Evolutionary conservation across 2,113 vertebrate genomes (phyloP).

Genomic region (Psilopogon haemacephalus): DNA sequence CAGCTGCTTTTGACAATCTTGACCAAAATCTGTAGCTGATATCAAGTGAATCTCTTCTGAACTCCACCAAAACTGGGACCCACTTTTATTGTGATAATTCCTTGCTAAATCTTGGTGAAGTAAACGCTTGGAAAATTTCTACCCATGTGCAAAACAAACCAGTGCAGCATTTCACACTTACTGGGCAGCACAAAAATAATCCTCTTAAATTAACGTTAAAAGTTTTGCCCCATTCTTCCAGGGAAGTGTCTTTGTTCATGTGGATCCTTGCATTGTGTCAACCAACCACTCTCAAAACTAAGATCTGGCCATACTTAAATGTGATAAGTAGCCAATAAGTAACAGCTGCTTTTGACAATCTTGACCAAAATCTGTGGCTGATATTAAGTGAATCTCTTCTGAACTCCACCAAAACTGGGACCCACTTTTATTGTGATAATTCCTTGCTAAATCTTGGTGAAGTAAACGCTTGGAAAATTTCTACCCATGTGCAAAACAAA

Average conservation of each 20-base stretch:
- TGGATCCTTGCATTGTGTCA: conserved; percentile 80
- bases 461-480: neutral
- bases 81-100: neutral
- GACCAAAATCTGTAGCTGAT: neutral
- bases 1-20: neutral
- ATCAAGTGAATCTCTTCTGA: neutral
- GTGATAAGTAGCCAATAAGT: neutral
- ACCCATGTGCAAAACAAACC: neutral
- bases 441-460: neutral
- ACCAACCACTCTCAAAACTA: neutral
- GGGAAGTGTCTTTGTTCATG: conserved; percentile 80
- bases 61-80: neutral
- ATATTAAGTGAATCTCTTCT: neutral
- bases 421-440: neutral
- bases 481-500: neutral
- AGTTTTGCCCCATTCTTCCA: conserved; percentile 83
- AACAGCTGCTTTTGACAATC: neutral
- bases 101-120: neutral
- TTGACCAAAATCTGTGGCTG: neutral
- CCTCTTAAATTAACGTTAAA: conserved; percentile 81
- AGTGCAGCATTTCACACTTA: conserved; percentile 2
- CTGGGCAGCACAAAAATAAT: conserved; percentile 85
- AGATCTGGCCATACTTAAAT: neutral
- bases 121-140: neutral
- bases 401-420: neutral